Percentiles rank a stretch among this genome's conserved stretches.
These are phyloP conservation scores for Drosophila testacea DNA, from an alignment of 2,888 invertebrate genomes.

Conservation along the genomic window DNA sequence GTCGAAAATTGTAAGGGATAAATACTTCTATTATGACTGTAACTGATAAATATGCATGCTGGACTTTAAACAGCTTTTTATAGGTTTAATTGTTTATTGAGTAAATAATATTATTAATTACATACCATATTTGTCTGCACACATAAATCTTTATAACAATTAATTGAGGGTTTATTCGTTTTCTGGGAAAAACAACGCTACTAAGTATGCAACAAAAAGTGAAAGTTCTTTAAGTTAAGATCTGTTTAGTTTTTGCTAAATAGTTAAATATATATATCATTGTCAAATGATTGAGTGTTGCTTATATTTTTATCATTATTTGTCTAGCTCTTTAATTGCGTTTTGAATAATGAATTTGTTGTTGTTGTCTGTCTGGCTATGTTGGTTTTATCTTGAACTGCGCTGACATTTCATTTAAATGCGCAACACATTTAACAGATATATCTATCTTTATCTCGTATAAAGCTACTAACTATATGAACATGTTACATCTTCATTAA, in stretches of 20 bases:
- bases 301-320: slow-evolving; percentile 10
- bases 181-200: slow-evolving; percentile 30
- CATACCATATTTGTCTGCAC: background rate
- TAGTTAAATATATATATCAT: slow-evolving; percentile 15
- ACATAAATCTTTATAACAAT: background rate
- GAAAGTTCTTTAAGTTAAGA: background rate
- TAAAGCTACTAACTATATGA: background rate
- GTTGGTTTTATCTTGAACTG: slow-evolving; percentile 23
- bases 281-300: slow-evolving; percentile 21
- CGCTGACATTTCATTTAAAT: slow-evolving; percentile 11
- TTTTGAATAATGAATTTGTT: slow-evolving; percentile 23
- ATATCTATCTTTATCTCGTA: slow-evolving; percentile 1
- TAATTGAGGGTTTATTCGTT: background rate
- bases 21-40: background rate
- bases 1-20: background rate
- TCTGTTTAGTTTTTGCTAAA: background rate
- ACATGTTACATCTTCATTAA: slow-evolving; percentile 18
- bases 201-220: slow-evolving; percentile 59
- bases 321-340: slow-evolving; percentile 42
- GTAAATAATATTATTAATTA: background rate
- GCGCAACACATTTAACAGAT: slow-evolving; percentile 19
- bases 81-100: background rate
- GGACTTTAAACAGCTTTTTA: background rate
- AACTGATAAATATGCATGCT: background rate
- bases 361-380: slow-evolving; percentile 36